phyloP scores from a whole-genome alignment of 2,113 vertebrate species.

The Callithrix jacchus region DNA sequence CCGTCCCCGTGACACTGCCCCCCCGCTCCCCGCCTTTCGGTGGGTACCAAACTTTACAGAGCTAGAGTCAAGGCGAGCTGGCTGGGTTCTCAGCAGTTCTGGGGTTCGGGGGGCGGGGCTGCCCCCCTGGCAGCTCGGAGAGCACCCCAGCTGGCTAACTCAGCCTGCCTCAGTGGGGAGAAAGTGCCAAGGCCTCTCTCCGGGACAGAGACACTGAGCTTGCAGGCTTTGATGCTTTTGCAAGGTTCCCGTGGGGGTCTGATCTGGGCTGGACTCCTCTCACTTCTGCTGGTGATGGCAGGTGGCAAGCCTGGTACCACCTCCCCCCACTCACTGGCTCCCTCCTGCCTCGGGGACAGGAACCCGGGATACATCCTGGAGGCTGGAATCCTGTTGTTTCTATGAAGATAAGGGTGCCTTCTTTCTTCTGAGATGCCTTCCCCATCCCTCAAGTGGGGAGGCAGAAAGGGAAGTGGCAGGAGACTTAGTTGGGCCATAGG shows the following conservation, averaged over 20 bases:
- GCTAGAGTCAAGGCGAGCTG: slow-evolving; percentile 18
- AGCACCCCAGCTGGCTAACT: not conserved
- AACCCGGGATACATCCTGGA: not conserved
- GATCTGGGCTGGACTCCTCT: not conserved
- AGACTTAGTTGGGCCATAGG: not conserved
- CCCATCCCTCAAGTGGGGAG: not conserved
- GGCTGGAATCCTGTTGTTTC: not conserved
- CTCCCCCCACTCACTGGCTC: not conserved
- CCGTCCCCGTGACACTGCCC: not conserved
- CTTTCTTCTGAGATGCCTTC: not conserved
- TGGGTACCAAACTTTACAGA: not conserved
- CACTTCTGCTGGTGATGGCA: not conserved
- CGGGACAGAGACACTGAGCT: not conserved
- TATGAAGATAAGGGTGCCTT: not conserved
- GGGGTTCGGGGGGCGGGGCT: not conserved
- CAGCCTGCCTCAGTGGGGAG: not conserved
- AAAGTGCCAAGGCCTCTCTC: not conserved
- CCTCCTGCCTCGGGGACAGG: not conserved
- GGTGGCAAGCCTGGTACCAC: not conserved
- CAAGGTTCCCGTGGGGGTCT: not conserved
- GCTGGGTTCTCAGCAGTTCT: not conserved
- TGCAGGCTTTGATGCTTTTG: not conserved
- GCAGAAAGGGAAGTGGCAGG: not conserved
- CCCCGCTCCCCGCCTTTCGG: not conserved
- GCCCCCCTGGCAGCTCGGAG: not conserved